A percentile compares a stretch with the other conserved stretches of the same genome.
Conservation (phyloP, 2,113 vertebrate species). For the Lycocorax pyrrhopterus region DNA sequence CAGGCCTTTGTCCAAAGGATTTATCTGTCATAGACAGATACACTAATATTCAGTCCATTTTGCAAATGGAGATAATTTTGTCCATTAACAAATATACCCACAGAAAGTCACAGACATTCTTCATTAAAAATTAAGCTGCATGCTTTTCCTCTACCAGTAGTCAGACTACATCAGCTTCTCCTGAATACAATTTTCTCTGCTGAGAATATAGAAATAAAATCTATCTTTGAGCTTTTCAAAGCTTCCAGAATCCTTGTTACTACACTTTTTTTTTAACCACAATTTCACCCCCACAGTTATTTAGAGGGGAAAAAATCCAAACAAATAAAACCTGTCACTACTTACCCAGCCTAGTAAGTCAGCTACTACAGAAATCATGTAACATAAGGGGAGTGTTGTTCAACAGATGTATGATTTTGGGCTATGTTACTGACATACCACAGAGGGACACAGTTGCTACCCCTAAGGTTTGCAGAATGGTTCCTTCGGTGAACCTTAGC, state of each 20-base stretch:
- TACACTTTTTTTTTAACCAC: background rate
- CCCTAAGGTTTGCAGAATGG: background rate
- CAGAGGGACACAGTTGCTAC: background rate
- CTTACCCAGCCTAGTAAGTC: background rate
- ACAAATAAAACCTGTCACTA: background rate
- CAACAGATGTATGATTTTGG: background rate
- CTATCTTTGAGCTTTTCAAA: background rate
- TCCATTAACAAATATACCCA: background rate
- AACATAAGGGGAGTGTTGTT: background rate
- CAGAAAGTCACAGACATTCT: background rate
- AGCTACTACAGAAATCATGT: background rate
- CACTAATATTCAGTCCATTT: background rate
- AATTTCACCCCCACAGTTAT: background rate
- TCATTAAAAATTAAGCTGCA: background rate
- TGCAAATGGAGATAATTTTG: background rate
- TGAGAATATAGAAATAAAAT: background rate
- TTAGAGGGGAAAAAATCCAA: background rate
- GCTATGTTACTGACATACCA: background rate
- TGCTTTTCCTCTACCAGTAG: background rate
- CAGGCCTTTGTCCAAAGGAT: background rate
- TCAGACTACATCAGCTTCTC: background rate
- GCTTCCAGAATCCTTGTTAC: background rate
- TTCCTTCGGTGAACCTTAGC: background rate
- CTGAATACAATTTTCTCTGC: background rate
- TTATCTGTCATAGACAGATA: background rate